Conservation (phyloP, 2,888 invertebrate genomes). For the Drosophila nr. fundita region DNA sequence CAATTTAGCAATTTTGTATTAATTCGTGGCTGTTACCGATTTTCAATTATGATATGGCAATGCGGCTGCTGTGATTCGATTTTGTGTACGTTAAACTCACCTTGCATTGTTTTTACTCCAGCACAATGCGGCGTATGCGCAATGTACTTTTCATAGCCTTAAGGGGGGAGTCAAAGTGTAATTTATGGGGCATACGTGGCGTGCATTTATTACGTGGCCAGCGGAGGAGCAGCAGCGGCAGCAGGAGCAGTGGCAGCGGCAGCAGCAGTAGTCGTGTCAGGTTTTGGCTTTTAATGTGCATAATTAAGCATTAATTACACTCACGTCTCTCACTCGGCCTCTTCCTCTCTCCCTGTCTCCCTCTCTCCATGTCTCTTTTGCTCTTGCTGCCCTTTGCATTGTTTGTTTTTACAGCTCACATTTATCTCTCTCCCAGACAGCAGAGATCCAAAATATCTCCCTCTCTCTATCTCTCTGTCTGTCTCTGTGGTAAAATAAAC, state of each 20-base stretch:
- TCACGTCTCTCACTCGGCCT: constrained; percentile 38
- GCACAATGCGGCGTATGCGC: constrained; percentile 53
- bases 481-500: constrained; percentile 57
- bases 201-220: constrained; percentile 70
- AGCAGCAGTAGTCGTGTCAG: constrained; percentile 55
- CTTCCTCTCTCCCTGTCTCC: background rate
- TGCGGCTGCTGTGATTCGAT: constrained; percentile 36
- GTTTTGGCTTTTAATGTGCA: constrained; percentile 80
- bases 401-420: constrained; percentile 63
- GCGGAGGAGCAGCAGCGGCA: constrained; percentile 33
- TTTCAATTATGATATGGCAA: constrained; percentile 65
- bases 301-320: constrained; percentile 80
- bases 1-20: constrained; percentile 44
- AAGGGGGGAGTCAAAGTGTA: constrained; percentile 57
- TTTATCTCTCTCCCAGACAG: constrained; percentile 57
- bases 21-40: constrained; percentile 55
- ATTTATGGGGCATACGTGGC: constrained; percentile 75
- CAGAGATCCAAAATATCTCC: constrained; percentile 34
- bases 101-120: background rate
- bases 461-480: background rate
- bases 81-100: background rate
- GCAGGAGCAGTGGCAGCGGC: constrained; percentile 23
- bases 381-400: constrained; percentile 46
- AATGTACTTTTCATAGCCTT: constrained; percentile 39
- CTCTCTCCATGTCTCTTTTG: background rate